These are phyloP conservation scores for Saccopteryx bilineata DNA, from an alignment of 2,113 vertebrate genomes.

Conservation along the genomic window DNA sequence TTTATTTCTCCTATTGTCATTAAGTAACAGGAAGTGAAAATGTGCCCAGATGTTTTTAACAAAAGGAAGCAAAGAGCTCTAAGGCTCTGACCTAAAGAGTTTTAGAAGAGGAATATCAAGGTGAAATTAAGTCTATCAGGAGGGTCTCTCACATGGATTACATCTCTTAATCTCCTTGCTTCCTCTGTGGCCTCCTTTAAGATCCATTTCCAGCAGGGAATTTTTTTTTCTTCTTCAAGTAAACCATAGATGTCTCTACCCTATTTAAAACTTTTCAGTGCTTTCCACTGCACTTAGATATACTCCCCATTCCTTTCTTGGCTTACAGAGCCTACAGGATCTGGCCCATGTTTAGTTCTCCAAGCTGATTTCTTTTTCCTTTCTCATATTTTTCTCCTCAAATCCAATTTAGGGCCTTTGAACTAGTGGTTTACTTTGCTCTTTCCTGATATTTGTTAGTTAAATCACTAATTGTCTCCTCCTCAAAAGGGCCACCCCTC, in stretches of 20 bases:
- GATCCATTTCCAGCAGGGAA: neutral
- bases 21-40: conserved; percentile 36
- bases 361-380: neutral
- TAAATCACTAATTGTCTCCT: neutral
- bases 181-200: conserved; percentile 32
- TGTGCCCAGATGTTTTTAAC: neutral
- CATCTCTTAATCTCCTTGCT: neutral
- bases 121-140: conserved; percentile 37
- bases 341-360: neutral
- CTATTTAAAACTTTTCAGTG: neutral
- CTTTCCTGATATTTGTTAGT: neutral
- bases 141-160: neutral
- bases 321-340: neutral
- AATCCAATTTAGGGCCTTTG: neutral
- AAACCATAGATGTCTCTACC: neutral
- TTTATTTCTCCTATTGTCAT: conserved; percentile 32
- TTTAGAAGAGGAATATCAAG: conserved; percentile 41
- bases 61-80: neutral
- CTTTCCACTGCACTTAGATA: neutral
- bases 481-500: neutral
- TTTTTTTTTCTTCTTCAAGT: neutral
- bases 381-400: neutral
- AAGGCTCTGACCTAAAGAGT: conserved; percentile 26
- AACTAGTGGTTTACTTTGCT: neutral
- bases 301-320: neutral